phyloP scores from a whole-genome alignment of 2,797 vertebrate genomes.

The Pseudochaenichthys georgianus region DNA sequence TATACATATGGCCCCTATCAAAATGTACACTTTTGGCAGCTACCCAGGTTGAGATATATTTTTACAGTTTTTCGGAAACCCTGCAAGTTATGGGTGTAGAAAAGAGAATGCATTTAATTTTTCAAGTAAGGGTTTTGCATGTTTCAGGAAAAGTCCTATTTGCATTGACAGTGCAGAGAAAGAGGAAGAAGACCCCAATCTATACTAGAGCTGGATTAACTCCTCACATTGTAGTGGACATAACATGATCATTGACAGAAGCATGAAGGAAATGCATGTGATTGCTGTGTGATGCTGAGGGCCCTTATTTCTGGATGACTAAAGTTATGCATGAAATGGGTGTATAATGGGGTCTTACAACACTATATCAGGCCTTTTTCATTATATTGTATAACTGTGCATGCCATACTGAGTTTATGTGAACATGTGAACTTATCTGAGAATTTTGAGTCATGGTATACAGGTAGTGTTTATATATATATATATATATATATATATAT shows the following conservation, averaged over 20 bases:
- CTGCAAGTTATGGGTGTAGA: too few relatives aligned
- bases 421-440: background rate
- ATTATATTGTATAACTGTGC: too few relatives aligned
- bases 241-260: background rate
- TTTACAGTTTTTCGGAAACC: too few relatives aligned
- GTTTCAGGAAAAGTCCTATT: too few relatives aligned
- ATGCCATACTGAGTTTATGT: background rate
- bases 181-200: background rate
- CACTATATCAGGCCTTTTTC: background rate
- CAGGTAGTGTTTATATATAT: background rate
- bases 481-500: too few relatives aligned
- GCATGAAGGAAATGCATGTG: background rate
- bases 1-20: too few relatives aligned
- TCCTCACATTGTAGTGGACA: background rate
- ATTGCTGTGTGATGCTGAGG: background rate
- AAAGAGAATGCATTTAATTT: too few relatives aligned
- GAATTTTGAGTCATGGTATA: background rate
- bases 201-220: background rate
- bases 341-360: slow-evolving; percentile 4
- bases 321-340: background rate
- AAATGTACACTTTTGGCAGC: too few relatives aligned
- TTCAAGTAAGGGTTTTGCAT: too few relatives aligned
- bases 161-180: too few relatives aligned
- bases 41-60: too few relatives aligned
- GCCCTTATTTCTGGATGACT: background rate